phyloP scores from a whole-genome alignment of 2,888 invertebrate species.

The Drosophila acutilabella region DNA sequence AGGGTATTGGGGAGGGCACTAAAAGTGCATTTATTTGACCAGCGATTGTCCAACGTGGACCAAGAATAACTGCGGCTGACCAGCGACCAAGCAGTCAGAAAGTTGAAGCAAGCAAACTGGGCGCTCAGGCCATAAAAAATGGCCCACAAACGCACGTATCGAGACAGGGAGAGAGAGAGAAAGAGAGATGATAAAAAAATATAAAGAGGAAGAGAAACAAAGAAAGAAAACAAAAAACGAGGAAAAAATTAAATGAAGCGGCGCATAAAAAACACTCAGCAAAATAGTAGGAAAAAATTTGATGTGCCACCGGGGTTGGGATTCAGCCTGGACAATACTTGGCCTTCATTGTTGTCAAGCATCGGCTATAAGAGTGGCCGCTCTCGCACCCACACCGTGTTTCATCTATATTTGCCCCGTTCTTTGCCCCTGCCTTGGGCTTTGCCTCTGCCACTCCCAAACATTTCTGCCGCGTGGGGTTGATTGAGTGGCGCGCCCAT shows the following conservation, averaged over 20 bases:
- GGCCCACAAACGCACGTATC: conserved; percentile 24
- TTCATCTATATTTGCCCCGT: not conserved
- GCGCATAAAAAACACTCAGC: conserved; percentile 64
- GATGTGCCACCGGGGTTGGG: conserved; percentile 45
- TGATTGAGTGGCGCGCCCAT: conserved; percentile 80
- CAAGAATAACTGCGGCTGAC: conserved; percentile 83
- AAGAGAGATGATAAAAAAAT: not conserved
- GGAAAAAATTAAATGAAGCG: conserved; percentile 74
- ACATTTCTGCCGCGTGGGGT: conserved; percentile 59
- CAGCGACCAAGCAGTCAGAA: conserved; percentile 84
- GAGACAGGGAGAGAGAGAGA: not conserved
- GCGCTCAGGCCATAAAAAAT: conserved; percentile 62
- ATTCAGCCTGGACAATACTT: conserved; percentile 72
- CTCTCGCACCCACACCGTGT: not conserved
- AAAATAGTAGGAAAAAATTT: conserved; percentile 64
- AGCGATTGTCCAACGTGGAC: conserved; percentile 46
- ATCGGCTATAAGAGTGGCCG: conserved; percentile 33
- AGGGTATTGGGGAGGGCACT: not conserved
- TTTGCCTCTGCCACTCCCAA: conserved; percentile 12
- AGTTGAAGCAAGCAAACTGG: conserved; percentile 80
- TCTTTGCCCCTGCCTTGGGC: not conserved
- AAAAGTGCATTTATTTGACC: conserved; percentile 74
- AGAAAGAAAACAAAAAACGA: conserved; percentile 18
- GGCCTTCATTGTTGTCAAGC: conserved; percentile 80
- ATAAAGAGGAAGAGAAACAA: conserved; percentile 6